Conservation (phyloP, 1,140 invertebrate genomes). For the Halotydeus destructor region DNA sequence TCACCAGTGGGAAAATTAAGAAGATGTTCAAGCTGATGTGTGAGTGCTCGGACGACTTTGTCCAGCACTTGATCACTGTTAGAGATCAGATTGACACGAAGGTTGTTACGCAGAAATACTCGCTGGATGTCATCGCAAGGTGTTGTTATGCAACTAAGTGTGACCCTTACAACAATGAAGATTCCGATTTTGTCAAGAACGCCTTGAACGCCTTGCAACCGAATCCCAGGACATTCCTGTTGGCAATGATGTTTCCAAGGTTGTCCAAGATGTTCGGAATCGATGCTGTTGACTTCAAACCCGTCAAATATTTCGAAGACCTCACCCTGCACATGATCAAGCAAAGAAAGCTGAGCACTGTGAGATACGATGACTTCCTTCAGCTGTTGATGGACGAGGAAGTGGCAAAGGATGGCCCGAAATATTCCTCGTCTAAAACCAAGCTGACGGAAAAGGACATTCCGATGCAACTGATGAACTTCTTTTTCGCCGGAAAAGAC, state of each 20-base stretch:
- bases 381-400: slow-evolving; percentile 17
- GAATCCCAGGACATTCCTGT: slow-evolving; percentile 1
- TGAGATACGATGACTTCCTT: slow-evolving; percentile 14
- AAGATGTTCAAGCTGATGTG: slow-evolving; percentile 14
- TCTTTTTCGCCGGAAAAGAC: slow-evolving; percentile 50
- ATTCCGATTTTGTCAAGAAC: slow-evolving; percentile 21
- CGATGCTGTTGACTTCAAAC: slow-evolving; percentile 9
- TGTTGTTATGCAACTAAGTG: slow-evolving; percentile 35
- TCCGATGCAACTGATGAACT: slow-evolving; percentile 37
- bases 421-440: slow-evolving; percentile 4
- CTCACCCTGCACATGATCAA: slow-evolving; percentile 10
- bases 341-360: slow-evolving; percentile 9
- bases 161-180: slow-evolving; percentile 27
- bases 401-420: not conserved
- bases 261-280: slow-evolving; percentile 8
- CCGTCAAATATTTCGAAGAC: slow-evolving; percentile 12
- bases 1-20: slow-evolving; percentile 35
- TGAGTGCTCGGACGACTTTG: slow-evolving; percentile 1
- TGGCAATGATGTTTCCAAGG: slow-evolving; percentile 9
- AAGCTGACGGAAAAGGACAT: slow-evolving; percentile 30
- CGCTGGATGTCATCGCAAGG: slow-evolving; percentile 35
- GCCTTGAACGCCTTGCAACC: slow-evolving; percentile 12
- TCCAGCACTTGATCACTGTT: too few relatives aligned
- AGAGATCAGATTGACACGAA: too few relatives aligned
- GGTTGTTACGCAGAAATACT: too few relatives aligned